Evolutionary conservation across 2,113 vertebrate species (phyloP).

Genomic region (Trinectes maculatus): DNA sequence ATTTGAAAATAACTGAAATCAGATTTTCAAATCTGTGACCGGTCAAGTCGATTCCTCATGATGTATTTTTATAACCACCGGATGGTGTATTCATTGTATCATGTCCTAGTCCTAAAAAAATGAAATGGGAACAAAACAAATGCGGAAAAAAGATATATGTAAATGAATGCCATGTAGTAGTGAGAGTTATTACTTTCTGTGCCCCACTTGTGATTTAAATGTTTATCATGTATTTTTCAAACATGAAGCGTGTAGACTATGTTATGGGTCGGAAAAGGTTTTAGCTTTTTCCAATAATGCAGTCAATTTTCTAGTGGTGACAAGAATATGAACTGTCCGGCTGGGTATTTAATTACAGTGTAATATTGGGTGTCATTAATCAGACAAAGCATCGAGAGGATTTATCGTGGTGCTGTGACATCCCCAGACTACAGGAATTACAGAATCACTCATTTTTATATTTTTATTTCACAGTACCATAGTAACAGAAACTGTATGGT

Average conservation of each 20-base stretch:
- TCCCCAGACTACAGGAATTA: neutral
- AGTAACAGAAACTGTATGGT: neutral
- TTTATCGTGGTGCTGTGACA: neutral
- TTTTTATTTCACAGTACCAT: neutral
- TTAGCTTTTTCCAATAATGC: constrained; percentile 39
- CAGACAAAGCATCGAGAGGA: constrained; percentile 36
- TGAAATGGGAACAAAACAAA: too few relatives aligned
- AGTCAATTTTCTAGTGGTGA: constrained; percentile 37
- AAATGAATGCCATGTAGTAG: too few relatives aligned
- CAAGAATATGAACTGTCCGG: constrained; percentile 36
- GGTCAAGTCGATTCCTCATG: too few relatives aligned
- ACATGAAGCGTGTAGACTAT: constrained; percentile 3
- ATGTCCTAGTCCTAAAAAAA: too few relatives aligned
- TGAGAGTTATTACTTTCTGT: too few relatives aligned
- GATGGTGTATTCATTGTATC: too few relatives aligned
- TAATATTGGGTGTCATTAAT: constrained; percentile 50
- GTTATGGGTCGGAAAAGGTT: constrained; percentile 17
- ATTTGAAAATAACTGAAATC: too few relatives aligned
- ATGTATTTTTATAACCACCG: too few relatives aligned
- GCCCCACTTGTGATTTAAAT: too few relatives aligned
- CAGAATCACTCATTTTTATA: neutral
- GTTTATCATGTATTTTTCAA: neutral
- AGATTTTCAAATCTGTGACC: too few relatives aligned
- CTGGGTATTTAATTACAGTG: constrained; percentile 54
- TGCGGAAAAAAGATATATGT: too few relatives aligned